phyloP scores from a whole-genome alignment of 2,797 vertebrate genomes.

The Ambastaia sidthimunki region DNA sequence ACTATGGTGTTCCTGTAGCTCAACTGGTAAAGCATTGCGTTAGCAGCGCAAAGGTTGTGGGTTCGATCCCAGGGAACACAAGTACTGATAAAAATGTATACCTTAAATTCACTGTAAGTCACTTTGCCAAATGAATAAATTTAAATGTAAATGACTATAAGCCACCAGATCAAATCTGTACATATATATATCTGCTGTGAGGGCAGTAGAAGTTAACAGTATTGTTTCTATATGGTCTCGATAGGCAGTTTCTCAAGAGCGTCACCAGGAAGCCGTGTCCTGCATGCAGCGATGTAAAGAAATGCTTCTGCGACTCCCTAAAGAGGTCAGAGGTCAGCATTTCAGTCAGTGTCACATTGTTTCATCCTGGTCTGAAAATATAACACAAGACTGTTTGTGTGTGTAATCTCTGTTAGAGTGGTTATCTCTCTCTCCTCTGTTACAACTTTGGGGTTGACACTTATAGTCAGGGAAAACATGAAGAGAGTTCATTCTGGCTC shows the following conservation, averaged over 20 bases:
- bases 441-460: constrained; percentile 92
- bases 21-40: no score
- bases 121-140: no score
- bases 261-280: constrained; percentile 81
- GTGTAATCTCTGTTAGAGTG: constrained; percentile 73
- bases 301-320: constrained; percentile 85
- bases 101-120: no score
- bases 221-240: constrained; percentile 21
- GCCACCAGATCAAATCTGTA: background rate
- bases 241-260: constrained; percentile 85
- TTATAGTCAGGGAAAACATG: constrained; percentile 79
- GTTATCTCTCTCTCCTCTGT: constrained; percentile 86
- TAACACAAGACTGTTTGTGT: constrained; percentile 2
- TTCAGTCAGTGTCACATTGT: constrained; percentile 3
- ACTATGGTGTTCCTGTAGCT: no score
- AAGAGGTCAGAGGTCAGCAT: constrained; percentile 76
- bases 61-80: no score
- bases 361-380: background rate
- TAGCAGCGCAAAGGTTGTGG: no score
- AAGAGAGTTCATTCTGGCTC: constrained; percentile 90
- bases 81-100: no score
- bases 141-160: no score
- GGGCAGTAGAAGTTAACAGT: background rate
- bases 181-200: background rate
- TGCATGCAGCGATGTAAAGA: constrained; percentile 86